Evolutionary conservation across 2,797 vertebrate species (phyloP).

Genomic region (Mus spretus): DNA sequence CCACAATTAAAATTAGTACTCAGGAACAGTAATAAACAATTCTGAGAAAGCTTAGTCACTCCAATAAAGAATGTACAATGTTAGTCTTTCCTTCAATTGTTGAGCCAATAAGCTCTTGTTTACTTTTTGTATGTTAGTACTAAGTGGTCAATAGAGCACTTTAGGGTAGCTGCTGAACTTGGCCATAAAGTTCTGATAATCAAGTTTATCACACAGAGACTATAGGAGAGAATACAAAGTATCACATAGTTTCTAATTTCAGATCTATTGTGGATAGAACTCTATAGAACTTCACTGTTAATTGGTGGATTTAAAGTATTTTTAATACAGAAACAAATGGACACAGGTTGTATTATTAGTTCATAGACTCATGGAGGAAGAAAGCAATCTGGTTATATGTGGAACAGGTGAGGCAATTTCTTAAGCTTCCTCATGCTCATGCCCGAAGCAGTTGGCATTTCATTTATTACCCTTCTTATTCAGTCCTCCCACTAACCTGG

Average conservation of each 20-base stretch:
- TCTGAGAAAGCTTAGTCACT: slow-evolving; percentile 54
- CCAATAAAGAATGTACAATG: slow-evolving; percentile 9
- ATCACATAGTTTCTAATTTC: not conserved
- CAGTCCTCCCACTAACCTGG: not conserved
- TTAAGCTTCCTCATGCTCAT: not conserved
- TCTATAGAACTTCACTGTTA: not conserved
- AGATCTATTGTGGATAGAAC: not conserved
- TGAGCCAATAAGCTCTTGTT: not conserved
- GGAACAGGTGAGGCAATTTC: not conserved
- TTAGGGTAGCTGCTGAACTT: not conserved
- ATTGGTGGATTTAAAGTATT: not conserved
- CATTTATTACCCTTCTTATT: not conserved
- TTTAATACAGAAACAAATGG: not conserved
- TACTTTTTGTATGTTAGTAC: not conserved
- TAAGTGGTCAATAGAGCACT: not conserved
- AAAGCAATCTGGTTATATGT: not conserved
- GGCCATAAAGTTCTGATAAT: not conserved
- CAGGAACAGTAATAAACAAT: slow-evolving; percentile 62
- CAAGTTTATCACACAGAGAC: not conserved
- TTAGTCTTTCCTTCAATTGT: slow-evolving; percentile 45
- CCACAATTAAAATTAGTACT: slow-evolving; percentile 67
- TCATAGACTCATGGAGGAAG: not conserved
- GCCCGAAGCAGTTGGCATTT: not conserved
- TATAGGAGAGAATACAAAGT: not conserved
- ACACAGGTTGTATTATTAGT: not conserved